These are phyloP conservation scores for Bembecia ichneumoniformis DNA, from an alignment of 2,888 invertebrate species.

Conservation along the genomic window DNA sequence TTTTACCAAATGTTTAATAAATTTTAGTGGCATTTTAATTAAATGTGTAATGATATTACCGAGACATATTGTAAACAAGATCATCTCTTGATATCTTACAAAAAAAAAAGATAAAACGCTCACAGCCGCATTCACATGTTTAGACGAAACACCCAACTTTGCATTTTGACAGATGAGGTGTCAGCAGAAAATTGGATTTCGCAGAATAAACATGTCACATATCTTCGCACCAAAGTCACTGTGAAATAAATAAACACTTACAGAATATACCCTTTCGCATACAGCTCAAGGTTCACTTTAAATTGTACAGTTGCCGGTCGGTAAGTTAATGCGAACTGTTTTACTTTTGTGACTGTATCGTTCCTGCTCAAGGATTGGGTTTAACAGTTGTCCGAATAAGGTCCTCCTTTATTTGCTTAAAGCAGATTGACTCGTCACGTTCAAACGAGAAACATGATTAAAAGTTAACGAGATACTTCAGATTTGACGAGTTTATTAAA, in stretches of 20 bases:
- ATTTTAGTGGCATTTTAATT: too few species aligned
- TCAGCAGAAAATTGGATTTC: constrained; percentile 32
- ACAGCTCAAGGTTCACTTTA: too few species aligned
- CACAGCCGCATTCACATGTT: constrained; percentile 8
- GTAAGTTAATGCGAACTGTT: neutral
- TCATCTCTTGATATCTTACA: too few species aligned
- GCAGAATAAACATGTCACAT: constrained; percentile 22
- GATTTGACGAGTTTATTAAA: constrained; percentile 48
- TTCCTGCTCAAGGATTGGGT: constrained; percentile 12
- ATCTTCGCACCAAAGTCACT: constrained; percentile 6
- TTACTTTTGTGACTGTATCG: constrained; percentile 14
- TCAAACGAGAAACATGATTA: constrained; percentile 32
- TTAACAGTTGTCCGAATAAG: constrained; percentile 28
- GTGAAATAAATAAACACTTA: neutral
- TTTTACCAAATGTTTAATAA: too few species aligned
- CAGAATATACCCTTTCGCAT: too few species aligned
- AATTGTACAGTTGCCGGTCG: too few species aligned
- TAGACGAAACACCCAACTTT: constrained; percentile 42
- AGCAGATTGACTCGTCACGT: constrained; percentile 34
- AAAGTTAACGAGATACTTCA: constrained; percentile 30
- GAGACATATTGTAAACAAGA: too few species aligned
- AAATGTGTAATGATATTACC: too few species aligned
- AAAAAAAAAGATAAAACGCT: too few species aligned
- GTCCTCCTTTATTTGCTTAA: constrained; percentile 44
- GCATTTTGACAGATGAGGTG: constrained; percentile 43